Evolutionary conservation across 1,140 invertebrate species (phyloP), one percentile per base, ranked within the genome.

Genomic region (Drosophila lacertosa): DNA sequence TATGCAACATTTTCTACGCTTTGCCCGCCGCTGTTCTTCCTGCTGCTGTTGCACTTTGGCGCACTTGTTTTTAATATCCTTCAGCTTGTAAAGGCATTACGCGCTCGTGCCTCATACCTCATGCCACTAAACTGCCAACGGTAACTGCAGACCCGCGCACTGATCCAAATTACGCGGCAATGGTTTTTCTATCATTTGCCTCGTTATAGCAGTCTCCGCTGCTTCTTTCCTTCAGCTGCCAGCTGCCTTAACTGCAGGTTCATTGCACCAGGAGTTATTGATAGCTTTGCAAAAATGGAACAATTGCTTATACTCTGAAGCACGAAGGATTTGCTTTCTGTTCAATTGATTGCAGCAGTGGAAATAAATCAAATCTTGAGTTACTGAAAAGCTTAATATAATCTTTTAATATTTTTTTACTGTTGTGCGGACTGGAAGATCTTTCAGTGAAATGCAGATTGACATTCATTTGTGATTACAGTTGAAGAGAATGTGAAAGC

Each of bases 61-160:
- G 74, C 76, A 86, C 81, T 84, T 81, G 81, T 84, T 84, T 84
- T 84, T 84, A 86, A 84, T 84, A 84, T 84, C 81, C 81, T 86
- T 81, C 73, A 84, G 81, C 81, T 86, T 84, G 81, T 86, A 86
- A 81, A 86, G 81, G 73, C 62, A 84, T 84, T 84, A 86, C 68
- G 74, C 60, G n/a, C 44, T 44, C 32, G 40, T 45, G 24, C 11
- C 22, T 13, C 16, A 15, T 40, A 3, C 18, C 7, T 35, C 15
- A 10, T 22, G 24, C 9, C 35, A 7, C 18, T 10, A 11, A 3
- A 29, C 15, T 45, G 9, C 9, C 47, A 33, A 33, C 50, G 50
- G 66, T 64, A 68, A 60, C 47, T 20, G 39, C 26, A 37, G 47
- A 42, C 37, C 16, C 45, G 45, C 44, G 16, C 60, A 48, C 57